Conservation (phyloP, 2,113 vertebrate species). For the Chascanopsetta lugubris region DNA sequence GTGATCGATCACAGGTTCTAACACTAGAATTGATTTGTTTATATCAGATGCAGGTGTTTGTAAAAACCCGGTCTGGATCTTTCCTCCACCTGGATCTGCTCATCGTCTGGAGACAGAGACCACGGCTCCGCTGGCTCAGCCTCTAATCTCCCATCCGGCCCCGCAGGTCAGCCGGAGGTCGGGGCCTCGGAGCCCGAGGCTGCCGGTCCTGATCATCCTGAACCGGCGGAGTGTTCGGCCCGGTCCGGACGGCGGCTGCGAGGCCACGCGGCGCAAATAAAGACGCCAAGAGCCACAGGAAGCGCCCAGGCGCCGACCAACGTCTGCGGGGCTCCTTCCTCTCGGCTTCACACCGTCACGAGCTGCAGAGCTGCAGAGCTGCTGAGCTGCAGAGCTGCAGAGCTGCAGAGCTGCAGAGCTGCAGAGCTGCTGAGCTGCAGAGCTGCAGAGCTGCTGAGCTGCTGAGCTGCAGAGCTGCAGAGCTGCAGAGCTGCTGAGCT, state of each 20-base stretch:
- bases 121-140: background rate
- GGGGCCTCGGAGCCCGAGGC: slow-evolving; percentile 11
- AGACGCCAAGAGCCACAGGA: no score
- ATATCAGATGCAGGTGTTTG: no score
- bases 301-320: background rate
- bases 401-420: background rate
- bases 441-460: background rate
- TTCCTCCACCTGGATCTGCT: no score
- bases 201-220: slow-evolving; percentile 34
- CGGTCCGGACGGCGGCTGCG: slow-evolving; percentile 9
- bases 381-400: background rate
- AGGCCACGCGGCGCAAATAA: no score
- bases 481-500: no score
- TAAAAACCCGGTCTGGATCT: no score
- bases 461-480: background rate
- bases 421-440: background rate
- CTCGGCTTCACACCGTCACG: background rate
- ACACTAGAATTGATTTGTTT: no score
- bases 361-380: background rate
- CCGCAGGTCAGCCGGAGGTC: slow-evolving; percentile 35
- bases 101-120: no score
- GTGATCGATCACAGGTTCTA: no score
- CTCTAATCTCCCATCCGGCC: slow-evolving; percentile 1
- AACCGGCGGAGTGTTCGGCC: background rate
- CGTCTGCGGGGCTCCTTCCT: background rate